Conservation (phyloP, 1,140 invertebrate genomes). For the Heliconius congener region DNA sequence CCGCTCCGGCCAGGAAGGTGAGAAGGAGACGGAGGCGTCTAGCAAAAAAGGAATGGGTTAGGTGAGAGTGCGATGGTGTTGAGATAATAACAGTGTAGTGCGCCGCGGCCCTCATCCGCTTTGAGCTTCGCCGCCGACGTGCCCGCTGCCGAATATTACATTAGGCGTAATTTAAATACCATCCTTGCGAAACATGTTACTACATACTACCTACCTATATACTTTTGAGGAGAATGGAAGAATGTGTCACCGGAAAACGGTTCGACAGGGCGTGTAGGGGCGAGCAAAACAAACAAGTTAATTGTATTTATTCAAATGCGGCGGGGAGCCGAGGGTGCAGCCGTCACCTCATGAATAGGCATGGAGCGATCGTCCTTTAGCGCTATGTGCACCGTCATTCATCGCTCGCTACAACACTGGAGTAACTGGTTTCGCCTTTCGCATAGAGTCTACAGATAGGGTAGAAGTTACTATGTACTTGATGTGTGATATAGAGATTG, state of each 20-base stretch:
- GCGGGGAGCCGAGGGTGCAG: constrained; percentile 50
- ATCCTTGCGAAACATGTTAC: constrained; percentile 41
- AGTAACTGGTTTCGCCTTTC: not conserved
- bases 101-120: constrained; percentile 49
- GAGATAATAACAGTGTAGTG: constrained; percentile 77
- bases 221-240: constrained; percentile 25
- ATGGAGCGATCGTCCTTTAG: constrained; percentile 55
- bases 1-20: constrained; percentile 50
- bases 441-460: not conserved
- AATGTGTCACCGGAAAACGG: constrained; percentile 57
- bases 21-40: constrained; percentile 66
- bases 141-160: constrained; percentile 66
- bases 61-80: constrained; percentile 72
- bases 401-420: not conserved
- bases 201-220: constrained; percentile 6
- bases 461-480: too few relatives aligned
- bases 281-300: constrained; percentile 79
- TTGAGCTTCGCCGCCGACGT: constrained; percentile 51
- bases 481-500: too few relatives aligned
- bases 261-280: constrained; percentile 57
- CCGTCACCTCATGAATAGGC: constrained; percentile 75
- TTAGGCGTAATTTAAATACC: constrained; percentile 64
- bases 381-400: constrained; percentile 65
- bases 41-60: constrained; percentile 75
- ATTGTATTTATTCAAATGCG: constrained; percentile 80